Percentiles rank a stretch among this genome's conserved stretches.
phyloP scores from a whole-genome alignment of 2,888 invertebrate species.

The Diarsia mendica region DNA sequence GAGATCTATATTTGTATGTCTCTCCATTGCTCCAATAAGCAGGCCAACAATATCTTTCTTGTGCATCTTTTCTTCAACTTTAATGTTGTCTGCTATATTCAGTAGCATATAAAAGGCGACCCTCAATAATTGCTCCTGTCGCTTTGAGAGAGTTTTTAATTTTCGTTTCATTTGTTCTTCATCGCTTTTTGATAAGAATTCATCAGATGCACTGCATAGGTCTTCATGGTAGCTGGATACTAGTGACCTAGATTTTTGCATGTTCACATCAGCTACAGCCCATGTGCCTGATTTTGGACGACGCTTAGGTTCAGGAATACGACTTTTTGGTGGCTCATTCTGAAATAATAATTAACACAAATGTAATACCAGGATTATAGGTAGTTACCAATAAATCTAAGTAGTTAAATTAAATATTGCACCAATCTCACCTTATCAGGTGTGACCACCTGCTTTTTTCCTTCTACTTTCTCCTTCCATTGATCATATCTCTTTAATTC shows the following conservation, averaged over 20 bases:
- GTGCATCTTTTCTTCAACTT: slow-evolving; percentile 99
- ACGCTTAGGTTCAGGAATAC: slow-evolving; percentile 93
- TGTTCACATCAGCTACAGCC: slow-evolving; percentile 89
- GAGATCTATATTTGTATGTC: slow-evolving; percentile 96
- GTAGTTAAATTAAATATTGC: neutral
- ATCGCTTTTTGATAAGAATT: slow-evolving; percentile 90
- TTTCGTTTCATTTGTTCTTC: slow-evolving; percentile 95
- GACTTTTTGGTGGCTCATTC: slow-evolving; percentile 92
- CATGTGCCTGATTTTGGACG: slow-evolving; percentile 95
- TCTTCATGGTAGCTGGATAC: slow-evolving; percentile 93
- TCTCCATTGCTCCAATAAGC: slow-evolving; percentile 96
- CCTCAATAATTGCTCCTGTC: slow-evolving; percentile 97
- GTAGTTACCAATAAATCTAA: neutral
- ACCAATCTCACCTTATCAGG: slow-evolving; percentile 83
- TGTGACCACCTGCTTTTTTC: slow-evolving; percentile 84
- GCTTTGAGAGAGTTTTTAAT: slow-evolving; percentile 95
- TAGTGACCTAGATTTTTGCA: slow-evolving; percentile 91
- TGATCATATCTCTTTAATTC: slow-evolving; percentile 98
- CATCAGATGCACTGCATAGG: slow-evolving; percentile 88
- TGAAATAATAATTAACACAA: slow-evolving; percentile 70
- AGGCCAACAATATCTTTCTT: slow-evolving; percentile 97
- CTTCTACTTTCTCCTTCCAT: slow-evolving; percentile 94
- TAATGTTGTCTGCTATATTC: slow-evolving; percentile 98
- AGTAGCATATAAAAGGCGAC: slow-evolving; percentile 97
- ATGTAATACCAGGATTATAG: neutral